These are phyloP conservation scores for Microcebus lehilahytsara DNA, from an alignment of 2,113 vertebrate genomes.

Conservation along the genomic window DNA sequence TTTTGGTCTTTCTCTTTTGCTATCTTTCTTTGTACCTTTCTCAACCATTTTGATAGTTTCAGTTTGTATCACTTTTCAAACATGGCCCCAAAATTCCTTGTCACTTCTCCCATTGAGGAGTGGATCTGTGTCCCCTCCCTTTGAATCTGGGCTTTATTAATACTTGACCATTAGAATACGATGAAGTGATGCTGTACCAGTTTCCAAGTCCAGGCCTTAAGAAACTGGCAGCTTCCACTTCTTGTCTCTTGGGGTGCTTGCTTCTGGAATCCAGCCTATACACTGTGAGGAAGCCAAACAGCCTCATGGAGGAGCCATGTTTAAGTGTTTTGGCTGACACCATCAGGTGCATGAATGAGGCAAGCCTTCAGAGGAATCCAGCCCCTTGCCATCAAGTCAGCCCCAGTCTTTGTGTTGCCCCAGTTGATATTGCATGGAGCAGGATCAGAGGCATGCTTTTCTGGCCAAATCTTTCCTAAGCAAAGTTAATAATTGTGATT, in stretches of 20 bases:
- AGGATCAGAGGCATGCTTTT: neutral
- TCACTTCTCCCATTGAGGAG: neutral
- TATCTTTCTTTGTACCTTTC: neutral
- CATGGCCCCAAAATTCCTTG: neutral
- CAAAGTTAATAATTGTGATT: neutral
- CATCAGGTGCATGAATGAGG: neutral
- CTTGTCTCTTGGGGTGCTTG: neutral
- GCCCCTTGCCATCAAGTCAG: neutral
- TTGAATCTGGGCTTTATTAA: neutral
- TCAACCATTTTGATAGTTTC: neutral
- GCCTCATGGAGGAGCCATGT: neutral
- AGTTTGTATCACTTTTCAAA: neutral
- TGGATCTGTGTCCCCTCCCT: neutral
- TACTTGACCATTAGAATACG: neutral
- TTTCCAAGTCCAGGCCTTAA: neutral
- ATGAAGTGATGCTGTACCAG: neutral
- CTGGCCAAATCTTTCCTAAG: neutral
- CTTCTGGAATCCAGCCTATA: neutral
- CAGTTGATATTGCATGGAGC: neutral
- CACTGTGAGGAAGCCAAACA: neutral
- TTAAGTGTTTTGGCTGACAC: neutral
- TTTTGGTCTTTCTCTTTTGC: neutral
- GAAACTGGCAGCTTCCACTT: neutral
- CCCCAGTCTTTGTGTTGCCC: neutral
- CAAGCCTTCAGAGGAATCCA: neutral